Evolutionary conservation across 1,140 invertebrate species (phyloP).

Genomic region (Hyles euphorbiae): DNA sequence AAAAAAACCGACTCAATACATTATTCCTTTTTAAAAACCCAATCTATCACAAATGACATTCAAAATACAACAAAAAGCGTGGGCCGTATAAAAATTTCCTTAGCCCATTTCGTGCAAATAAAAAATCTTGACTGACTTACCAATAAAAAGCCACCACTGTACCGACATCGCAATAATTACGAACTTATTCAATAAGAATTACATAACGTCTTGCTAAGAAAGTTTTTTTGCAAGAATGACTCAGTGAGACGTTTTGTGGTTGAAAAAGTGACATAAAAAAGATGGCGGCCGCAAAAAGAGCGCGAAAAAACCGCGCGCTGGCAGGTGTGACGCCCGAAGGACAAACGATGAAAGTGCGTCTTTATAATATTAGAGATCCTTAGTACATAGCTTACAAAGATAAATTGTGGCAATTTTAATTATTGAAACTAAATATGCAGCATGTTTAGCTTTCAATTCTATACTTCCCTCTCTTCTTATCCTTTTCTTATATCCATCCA

Average conservation of each 20-base stretch:
- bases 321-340: slow-evolving; percentile 20
- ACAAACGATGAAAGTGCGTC: slow-evolving; percentile 19
- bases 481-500: no score
- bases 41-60: no score
- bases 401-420: background rate
- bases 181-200: slow-evolving; percentile 8
- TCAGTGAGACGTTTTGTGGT: slow-evolving; percentile 12
- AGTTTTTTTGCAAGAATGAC: slow-evolving; percentile 22
- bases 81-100: no score
- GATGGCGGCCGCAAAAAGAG: slow-evolving; percentile 20
- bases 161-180: background rate
- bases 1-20: no score
- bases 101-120: background rate
- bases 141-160: background rate
- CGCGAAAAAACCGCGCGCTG: slow-evolving; percentile 19
- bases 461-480: no score
- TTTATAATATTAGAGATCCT: slow-evolving; percentile 17
- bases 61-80: no score
- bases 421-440: no score
- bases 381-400: background rate
- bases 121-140: slow-evolving; percentile 10
- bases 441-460: no score
- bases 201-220: slow-evolving; percentile 13
- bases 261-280: slow-evolving; percentile 19
- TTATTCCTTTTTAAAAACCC: no score